A percentile compares a stretch with the other conserved stretches of the same genome.
phyloP scores from a whole-genome alignment of 2,113 vertebrate genomes.

The Hyla sarda region DNA sequence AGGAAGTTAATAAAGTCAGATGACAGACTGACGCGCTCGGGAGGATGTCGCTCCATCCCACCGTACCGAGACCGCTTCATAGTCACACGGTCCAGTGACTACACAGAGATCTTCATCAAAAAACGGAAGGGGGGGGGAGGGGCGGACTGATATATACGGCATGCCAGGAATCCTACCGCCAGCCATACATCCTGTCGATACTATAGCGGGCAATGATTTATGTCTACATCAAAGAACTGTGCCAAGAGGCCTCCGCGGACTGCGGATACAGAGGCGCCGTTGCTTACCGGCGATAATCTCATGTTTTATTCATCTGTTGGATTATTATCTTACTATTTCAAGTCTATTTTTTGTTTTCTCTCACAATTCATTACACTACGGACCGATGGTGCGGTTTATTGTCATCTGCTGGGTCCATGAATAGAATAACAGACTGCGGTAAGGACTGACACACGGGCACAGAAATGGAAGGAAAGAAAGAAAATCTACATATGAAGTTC shows the following conservation, averaged over 20 bases:
- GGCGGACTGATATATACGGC: not conserved
- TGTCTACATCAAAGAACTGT: not conserved
- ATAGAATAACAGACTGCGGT: not conserved
- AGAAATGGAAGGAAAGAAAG: not conserved
- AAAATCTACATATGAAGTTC: not conserved
- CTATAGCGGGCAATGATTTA: not conserved
- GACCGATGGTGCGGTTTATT: not conserved
- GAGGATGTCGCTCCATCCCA: not conserved
- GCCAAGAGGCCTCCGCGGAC: not conserved
- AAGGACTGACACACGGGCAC: not conserved
- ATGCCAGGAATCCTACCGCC: not conserved
- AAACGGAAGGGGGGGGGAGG: not conserved
- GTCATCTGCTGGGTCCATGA: not conserved
- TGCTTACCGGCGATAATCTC: not conserved
- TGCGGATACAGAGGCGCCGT: not conserved
- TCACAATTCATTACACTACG: not conserved
- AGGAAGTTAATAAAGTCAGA: slow-evolving; percentile 35
- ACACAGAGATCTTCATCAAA: slow-evolving; percentile 4
- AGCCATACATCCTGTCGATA: not conserved
- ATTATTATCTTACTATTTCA: not conserved
- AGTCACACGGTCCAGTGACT: not conserved
- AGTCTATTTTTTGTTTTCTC: not conserved
- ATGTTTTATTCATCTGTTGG: not conserved
- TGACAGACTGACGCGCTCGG: slow-evolving; percentile 3
- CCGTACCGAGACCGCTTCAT: not conserved